Conservation (phyloP, 2,113 vertebrate genomes). For the Peucedramus taeniatus region DNA sequence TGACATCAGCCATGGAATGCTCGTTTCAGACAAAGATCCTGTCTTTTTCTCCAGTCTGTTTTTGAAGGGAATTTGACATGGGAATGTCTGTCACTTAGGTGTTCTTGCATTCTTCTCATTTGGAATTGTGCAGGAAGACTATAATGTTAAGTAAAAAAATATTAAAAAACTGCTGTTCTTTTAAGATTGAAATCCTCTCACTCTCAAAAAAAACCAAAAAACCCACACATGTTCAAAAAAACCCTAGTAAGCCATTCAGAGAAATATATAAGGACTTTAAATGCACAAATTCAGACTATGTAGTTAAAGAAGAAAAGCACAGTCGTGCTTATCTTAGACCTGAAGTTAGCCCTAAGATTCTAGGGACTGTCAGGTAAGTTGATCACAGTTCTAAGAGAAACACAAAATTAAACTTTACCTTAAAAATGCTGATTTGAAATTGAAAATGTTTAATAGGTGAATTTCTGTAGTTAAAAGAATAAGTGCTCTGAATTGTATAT, state of each 20-base stretch:
- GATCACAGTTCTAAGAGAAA: not conserved
- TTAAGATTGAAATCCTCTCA: not conserved
- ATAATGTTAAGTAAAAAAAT: not conserved
- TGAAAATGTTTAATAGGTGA: not conserved
- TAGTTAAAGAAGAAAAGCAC: not conserved
- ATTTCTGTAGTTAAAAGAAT: not conserved
- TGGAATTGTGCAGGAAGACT: not conserved
- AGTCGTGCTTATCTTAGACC: no score
- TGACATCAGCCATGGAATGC: fast-evolving
- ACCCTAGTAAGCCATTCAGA: not conserved
- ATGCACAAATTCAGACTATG: not conserved
- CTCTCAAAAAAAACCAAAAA: not conserved
- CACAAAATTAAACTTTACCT: not conserved
- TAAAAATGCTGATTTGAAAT: not conserved
- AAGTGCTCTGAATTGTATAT: not conserved
- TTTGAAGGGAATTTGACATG: not conserved
- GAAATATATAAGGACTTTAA: not conserved
- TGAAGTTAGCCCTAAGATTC: not conserved
- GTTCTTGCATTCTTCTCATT: not conserved
- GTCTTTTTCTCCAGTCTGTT: not conserved
- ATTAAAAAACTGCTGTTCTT: not conserved
- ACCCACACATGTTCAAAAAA: not conserved
- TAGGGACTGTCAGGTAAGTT: not conserved
- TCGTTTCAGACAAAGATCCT: not conserved
- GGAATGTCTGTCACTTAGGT: not conserved